Base-by-base conservation (phyloP, 2,113 vertebrate species). In the Etia nguti region DNA sequence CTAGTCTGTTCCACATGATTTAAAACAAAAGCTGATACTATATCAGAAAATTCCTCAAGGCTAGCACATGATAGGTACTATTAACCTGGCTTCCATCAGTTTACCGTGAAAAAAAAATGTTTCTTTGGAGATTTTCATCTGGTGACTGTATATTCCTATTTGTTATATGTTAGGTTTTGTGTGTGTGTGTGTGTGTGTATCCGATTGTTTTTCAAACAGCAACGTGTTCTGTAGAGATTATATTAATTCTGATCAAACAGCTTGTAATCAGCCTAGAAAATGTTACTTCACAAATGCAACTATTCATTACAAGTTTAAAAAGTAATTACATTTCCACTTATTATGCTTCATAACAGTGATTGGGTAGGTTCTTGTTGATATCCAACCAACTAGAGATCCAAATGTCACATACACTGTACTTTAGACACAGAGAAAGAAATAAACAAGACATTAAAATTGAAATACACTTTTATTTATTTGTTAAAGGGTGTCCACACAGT, bases 31-130 rank as follows among this genome's bases (percentile, higher is more conserved):
- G 24, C 54, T 82, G 31, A 86, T 60, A 81, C 5, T 77, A 36
- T 82, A 88, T 89, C 82, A 81, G 60, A 84, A 70, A 86, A 83
- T 41, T 36, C 4, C 87, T 87, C 81, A 89, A 89, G 80, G 87
- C 70, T 6, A 59, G 10, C 16, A 29, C 43, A 48, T 29, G 41
- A 77, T 59, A 57, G 22, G 9, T 41, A 34, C 79, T 31, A 15
- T 82, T 87, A 48, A 75, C 83, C 36, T 80, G 24, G 13, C 22
- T 48, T 84, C 13, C 46, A 70, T 13, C 82, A 10, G 48, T 52
- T 22, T n/a, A 29, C 34, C 79, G 56, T 79, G 82, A 75, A 24
- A 84, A 38, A 38, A 8, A 50, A 79, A 90, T 79, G 46, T 9
- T 38, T 79, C 59, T 73, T 79, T 84, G 26, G 54, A 87, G 80